A percentile compares a stretch with the other conserved stretches of the same genome.
Evolutionary conservation across 1,140 invertebrate species (phyloP).

Genomic region (Oreohelix idahoensis): DNA sequence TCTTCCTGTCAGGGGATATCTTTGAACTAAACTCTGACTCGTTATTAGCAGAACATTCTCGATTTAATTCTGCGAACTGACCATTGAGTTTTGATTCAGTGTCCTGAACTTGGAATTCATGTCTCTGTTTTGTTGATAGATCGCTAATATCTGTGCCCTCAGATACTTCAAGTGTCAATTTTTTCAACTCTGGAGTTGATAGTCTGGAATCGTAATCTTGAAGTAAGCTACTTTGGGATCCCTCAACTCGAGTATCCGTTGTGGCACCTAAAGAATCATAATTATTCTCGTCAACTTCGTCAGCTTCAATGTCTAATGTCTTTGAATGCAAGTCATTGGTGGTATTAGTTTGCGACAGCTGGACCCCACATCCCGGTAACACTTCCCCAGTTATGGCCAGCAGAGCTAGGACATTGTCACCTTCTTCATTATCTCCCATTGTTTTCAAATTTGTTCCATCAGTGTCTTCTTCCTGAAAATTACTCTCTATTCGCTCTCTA

Average conservation of each 20-base stretch:
- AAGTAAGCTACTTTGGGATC: not conserved
- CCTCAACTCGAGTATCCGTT: constrained; percentile 5
- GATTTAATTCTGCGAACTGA: too few species aligned
- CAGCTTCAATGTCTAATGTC: not conserved
- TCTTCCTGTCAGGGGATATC: too few species aligned
- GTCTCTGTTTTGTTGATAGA: too few species aligned
- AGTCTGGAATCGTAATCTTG: not conserved
- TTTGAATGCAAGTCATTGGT: not conserved
- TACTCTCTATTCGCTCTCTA: not conserved
- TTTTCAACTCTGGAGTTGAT: too few species aligned
- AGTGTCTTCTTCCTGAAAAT: not conserved
- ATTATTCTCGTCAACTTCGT: not conserved
- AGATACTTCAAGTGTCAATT: too few species aligned
- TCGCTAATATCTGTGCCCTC: too few species aligned
- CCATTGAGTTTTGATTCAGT: not conserved
- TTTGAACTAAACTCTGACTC: too few species aligned
- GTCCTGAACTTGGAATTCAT: too few species aligned
- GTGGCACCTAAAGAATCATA: not conserved
- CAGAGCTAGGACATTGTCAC: not conserved
- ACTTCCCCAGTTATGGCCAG: constrained; percentile 16
- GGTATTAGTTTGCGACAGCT: too few species aligned
- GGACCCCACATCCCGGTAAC: not conserved
- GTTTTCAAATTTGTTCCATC: not conserved
- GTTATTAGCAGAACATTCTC: too few species aligned
- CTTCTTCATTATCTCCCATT: not conserved